phyloP scores from a whole-genome alignment of 1,140 invertebrate genomes.

The Ostrea denselamellosa region DNA sequence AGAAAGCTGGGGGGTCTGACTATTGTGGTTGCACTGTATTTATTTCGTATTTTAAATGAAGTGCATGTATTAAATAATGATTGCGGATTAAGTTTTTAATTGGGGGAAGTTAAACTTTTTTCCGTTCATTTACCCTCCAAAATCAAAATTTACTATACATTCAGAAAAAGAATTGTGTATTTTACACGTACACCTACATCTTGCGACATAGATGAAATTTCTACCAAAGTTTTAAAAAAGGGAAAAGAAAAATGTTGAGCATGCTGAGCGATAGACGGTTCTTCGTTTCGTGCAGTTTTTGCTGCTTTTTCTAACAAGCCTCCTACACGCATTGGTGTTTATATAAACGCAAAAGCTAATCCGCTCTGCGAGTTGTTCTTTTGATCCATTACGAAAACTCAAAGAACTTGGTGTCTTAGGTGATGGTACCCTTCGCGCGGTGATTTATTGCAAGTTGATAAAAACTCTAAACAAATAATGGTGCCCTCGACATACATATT shows the following conservation, averaged over 20 bases:
- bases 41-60: neutral
- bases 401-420: slow-evolving; percentile 20
- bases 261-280: neutral
- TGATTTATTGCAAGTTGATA: slow-evolving; percentile 34
- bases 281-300: neutral
- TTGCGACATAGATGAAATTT: neutral
- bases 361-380: slow-evolving; percentile 36
- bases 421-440: slow-evolving; percentile 27
- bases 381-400: slow-evolving; percentile 35
- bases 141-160: neutral
- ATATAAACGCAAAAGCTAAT: slow-evolving; percentile 36
- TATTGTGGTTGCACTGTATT: neutral
- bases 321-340: slow-evolving; percentile 27
- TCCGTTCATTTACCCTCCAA: neutral
- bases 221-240: neutral
- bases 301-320: slow-evolving; percentile 28
- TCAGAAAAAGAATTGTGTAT: neutral
- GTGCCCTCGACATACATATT: slow-evolving; percentile 35
- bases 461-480: slow-evolving; percentile 38
- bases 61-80: neutral
- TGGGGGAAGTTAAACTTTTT: neutral
- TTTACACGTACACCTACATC: neutral
- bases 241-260: neutral
- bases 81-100: neutral
- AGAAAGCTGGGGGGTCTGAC: neutral